A percentile compares a stretch with the other conserved stretches of the same genome.
These are phyloP conservation scores for Sympetrum striolatum DNA, from an alignment of 2,888 invertebrate species.

Conservation along the genomic window DNA sequence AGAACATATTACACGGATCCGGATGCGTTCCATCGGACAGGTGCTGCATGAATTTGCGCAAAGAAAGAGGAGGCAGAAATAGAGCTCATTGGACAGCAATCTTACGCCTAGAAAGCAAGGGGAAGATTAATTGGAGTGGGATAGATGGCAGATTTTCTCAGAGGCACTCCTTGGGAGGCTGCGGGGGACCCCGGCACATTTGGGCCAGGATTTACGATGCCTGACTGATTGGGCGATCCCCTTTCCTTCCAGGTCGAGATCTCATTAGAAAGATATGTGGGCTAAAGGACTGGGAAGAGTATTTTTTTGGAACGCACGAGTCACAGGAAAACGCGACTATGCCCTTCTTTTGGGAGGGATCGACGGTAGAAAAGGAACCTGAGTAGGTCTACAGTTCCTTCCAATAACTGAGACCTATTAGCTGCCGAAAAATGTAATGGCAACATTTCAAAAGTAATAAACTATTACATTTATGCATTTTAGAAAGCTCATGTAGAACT, in stretches of 20 bases:
- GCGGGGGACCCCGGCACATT: neutral
- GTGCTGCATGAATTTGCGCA: neutral
- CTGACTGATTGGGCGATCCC: neutral
- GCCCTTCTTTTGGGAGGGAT: neutral
- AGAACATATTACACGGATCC: neutral
- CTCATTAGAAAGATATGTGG: neutral
- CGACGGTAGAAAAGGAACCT: neutral
- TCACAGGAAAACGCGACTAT: neutral
- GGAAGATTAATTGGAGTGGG: constrained; percentile 16
- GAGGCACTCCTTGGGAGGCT: neutral
- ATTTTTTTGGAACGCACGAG: neutral
- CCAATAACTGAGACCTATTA: no score
- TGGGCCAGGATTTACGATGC: neutral
- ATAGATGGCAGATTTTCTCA: neutral
- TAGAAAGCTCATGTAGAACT: no score
- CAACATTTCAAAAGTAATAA: no score
- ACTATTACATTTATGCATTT: no score
- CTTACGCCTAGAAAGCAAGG: neutral
- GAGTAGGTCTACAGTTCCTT: neutral
- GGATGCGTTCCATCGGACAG: neutral
- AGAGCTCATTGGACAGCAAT: constrained; percentile 1
- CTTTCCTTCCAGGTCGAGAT: neutral
- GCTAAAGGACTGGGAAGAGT: neutral
- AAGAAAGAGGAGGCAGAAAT: neutral
- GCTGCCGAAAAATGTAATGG: no score